Evolutionary conservation across 2,888 invertebrate genomes (phyloP), one percentile per base, ranked within the genome.

Genomic region (Apodemia hepburni): DNA sequence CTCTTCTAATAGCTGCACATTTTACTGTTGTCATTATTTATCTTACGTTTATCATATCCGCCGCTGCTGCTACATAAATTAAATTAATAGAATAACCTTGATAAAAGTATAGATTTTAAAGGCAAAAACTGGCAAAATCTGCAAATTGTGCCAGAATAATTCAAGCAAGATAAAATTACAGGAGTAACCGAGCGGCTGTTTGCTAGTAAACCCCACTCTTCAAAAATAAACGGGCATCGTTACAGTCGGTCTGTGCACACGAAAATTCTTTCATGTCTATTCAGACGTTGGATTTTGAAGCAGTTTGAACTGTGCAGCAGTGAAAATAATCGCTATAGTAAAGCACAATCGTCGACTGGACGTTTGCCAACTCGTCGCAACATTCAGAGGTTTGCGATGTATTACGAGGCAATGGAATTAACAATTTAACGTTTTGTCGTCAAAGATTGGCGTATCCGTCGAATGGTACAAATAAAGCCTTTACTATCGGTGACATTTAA

Each of bases 311-410:
- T 74, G 78, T 81, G 78, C 78, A 78, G 74, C 75, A 77, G 81
- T 80, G 80, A 80, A 84, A 85, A 85, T 85, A 85, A 84, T 83
- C 81, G 80, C 75, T 69, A 79, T 80, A 82, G 82, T 84, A 81
- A 81, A 83, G 82, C 79, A 85, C 80, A 86, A 82, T 84, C 80
- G 82, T 74, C 77, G 80, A 79, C 84, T 89, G 89, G 89, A 86
- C 76, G 71, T 64, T 66, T 81, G 88, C 89, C 89, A 89, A 82
- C 77, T 75, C 74, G 71, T 73, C 71, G 71, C 68, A 69, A 69
- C 68, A 54, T 54, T 71, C 74, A 72, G 75, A 75, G 77, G 74
- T 76, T 83, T 81, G 82, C 81, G 81, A 79, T 87, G 80, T 83
- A 82, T 83, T 84, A 82, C 81, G 80, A 78, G 78, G 74, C 81